phyloP scores from a whole-genome alignment of 1,140 invertebrate species.

The Apis dorsata region DNA sequence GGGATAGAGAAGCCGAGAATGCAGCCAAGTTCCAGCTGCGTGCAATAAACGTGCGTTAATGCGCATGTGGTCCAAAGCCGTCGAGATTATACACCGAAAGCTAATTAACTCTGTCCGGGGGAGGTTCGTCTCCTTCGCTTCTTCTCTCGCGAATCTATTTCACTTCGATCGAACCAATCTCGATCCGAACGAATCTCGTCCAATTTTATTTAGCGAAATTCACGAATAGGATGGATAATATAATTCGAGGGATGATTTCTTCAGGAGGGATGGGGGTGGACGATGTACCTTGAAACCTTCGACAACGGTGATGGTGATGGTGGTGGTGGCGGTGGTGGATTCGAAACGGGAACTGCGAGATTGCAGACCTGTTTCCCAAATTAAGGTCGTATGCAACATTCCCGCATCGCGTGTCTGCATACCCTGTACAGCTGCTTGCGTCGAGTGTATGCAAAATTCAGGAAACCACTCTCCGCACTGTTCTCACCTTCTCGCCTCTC shows the following conservation, averaged over 20 bases:
- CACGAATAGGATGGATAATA: too few species aligned
- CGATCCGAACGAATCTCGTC: too few species aligned
- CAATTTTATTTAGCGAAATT: too few species aligned
- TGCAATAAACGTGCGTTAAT: slow-evolving; percentile 62
- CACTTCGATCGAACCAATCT: too few species aligned
- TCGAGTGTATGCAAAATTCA: slow-evolving; percentile 25
- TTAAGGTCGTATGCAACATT: slow-evolving; percentile 23
- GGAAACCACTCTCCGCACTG: slow-evolving; percentile 4
- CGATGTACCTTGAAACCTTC: not conserved
- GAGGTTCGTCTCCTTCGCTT: not conserved
- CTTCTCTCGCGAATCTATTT: not conserved
- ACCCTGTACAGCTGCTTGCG: slow-evolving; percentile 2
- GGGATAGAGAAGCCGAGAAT: slow-evolving; percentile 34
- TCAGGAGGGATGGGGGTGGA: not conserved
- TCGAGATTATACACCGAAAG: slow-evolving; percentile 57
- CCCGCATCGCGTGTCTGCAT: slow-evolving; percentile 3
- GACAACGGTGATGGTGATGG: not conserved
- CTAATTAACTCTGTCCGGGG: slow-evolving; percentile 55
- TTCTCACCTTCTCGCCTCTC: not conserved
- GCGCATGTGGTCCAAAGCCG: slow-evolving; percentile 61
- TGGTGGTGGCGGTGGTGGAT: not conserved
- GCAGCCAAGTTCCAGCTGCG: slow-evolving; percentile 59
- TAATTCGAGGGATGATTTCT: too few species aligned
- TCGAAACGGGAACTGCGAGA: slow-evolving; percentile 4
- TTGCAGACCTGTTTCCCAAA: slow-evolving; percentile 15